phyloP scores from a whole-genome alignment of 2,888 invertebrate species.

The Didymodactylos carnosus region DNA sequence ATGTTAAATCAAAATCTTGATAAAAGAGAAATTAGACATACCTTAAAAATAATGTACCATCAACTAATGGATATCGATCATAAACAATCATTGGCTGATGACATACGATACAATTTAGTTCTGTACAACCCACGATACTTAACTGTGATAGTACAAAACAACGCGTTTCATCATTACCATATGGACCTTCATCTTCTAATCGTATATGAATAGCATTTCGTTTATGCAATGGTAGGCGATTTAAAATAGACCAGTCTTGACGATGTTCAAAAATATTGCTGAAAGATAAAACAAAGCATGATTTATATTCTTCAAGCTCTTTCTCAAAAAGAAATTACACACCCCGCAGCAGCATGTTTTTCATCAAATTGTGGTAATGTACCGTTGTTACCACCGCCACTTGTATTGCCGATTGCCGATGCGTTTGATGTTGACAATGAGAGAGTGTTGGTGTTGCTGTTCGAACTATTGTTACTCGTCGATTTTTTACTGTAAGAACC shows the following conservation, averaged over 20 bases:
- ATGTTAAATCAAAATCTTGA: no score
- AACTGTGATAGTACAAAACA: conserved; percentile 82
- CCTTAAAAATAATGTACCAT: conserved; percentile 90
- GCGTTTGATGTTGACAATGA: not conserved
- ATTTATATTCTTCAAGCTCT: no score
- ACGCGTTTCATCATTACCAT: conserved; percentile 90
- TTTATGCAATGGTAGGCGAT: conserved; percentile 63
- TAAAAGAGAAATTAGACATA: no score
- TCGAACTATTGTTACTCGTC: no score
- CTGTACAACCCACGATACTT: conserved; percentile 48
- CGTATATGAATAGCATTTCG: conserved; percentile 97
- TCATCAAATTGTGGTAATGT: not conserved
- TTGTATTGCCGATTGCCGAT: not conserved
- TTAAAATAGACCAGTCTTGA: conserved; percentile 63
- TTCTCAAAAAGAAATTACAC: no score
- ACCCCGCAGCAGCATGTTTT: not conserved
- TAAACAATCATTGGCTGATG: conserved; percentile 71
- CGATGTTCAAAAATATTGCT: conserved; percentile 68
- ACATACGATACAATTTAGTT: conserved; percentile 58
- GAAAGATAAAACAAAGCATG: no score
- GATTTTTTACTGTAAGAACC: no score
- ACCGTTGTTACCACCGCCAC: no score
- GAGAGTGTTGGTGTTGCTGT: not conserved
- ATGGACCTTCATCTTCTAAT: conserved; percentile 95
- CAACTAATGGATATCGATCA: conserved; percentile 85